Conservation (phyloP, 2,113 vertebrate species). For the Hiodon alosoides region DNA sequence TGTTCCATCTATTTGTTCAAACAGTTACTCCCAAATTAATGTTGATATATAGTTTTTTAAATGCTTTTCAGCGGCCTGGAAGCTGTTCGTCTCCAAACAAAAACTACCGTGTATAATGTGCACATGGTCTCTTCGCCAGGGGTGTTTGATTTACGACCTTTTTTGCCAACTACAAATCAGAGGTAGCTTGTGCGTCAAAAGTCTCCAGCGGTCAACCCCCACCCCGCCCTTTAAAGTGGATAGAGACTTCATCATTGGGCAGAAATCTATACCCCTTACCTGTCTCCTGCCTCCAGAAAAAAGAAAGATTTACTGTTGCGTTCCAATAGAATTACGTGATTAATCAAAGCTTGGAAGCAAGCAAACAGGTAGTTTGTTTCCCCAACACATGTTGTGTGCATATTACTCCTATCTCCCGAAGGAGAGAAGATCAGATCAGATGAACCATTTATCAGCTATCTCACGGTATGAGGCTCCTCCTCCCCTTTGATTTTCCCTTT, state of each 20-base stretch:
- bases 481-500: constrained; percentile 29
- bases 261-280: constrained; percentile 39
- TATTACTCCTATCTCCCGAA: constrained; percentile 27
- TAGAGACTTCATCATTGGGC: constrained; percentile 49
- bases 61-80: too few relatives aligned
- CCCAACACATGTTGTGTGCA: constrained; percentile 13
- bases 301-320: constrained; percentile 51
- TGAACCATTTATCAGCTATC: constrained; percentile 36
- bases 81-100: too few relatives aligned
- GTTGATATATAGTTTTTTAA: too few relatives aligned
- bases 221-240: constrained; percentile 34
- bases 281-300: constrained; percentile 44
- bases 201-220: not conserved
- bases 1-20: too few relatives aligned
- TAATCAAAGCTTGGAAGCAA: constrained; percentile 46
- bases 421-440: constrained; percentile 27
- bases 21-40: too few relatives aligned
- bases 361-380: constrained; percentile 24
- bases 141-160: too few relatives aligned
- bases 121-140: too few relatives aligned
- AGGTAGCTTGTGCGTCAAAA: not conserved
- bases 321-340: constrained; percentile 57
- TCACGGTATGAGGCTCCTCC: constrained; percentile 19
- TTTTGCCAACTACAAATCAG: too few relatives aligned
- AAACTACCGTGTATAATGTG: too few relatives aligned